These are phyloP conservation scores for Tetramorium parvispinum DNA, from an alignment of 1,140 invertebrate genomes.

Conservation along the genomic window DNA sequence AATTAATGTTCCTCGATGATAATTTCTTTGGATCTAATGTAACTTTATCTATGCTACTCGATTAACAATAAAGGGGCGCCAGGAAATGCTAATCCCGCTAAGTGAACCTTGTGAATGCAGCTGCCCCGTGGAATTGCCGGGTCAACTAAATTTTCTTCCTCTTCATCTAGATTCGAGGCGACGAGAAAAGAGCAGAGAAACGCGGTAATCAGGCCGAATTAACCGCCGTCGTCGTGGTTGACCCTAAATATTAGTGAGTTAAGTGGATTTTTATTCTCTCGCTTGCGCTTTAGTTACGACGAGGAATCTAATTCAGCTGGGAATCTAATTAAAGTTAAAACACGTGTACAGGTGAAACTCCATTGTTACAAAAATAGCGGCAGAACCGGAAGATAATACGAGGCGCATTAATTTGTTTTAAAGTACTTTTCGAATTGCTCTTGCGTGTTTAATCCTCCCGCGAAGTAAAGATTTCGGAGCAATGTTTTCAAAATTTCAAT, in stretches of 20 bases:
- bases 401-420: not conserved
- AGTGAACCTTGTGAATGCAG: not conserved
- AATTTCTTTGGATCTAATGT: not conserved
- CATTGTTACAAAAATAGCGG: not conserved
- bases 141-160: conserved; percentile 40
- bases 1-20: not conserved
- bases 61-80: not conserved
- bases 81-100: conserved; percentile 31
- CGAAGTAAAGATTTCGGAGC: not conserved
- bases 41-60: not conserved
- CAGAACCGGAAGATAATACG: not conserved
- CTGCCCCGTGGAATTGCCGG: not conserved
- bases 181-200: conserved; percentile 10
- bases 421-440: not conserved
- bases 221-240: not conserved
- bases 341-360: not conserved
- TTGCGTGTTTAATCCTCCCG: not conserved
- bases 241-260: conserved; percentile 26
- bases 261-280: conserved; percentile 14
- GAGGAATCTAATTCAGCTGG: not conserved
- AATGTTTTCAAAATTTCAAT: not conserved
- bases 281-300: not conserved
- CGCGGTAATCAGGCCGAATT: conserved; percentile 37
- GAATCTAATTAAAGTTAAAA: not conserved
- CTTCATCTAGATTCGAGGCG: conserved; percentile 24